These are phyloP conservation scores for Rotaria magnacalcarata DNA, from an alignment of 2,888 invertebrate genomes.

Conservation along the genomic window DNA sequence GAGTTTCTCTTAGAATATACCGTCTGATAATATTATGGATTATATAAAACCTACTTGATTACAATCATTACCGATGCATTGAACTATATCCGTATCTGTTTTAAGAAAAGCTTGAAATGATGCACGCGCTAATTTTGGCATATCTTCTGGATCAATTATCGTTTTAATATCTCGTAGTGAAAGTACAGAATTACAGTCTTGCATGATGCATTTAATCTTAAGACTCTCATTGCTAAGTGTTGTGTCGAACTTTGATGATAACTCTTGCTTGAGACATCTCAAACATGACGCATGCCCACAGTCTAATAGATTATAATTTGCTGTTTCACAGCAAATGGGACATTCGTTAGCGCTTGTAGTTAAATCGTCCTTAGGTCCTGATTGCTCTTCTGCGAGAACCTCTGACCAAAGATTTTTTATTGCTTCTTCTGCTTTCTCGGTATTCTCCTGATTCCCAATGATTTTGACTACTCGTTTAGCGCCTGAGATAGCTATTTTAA, in stretches of 20 bases:
- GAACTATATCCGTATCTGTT: not conserved
- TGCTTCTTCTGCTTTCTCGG: not conserved
- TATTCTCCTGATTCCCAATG: not conserved
- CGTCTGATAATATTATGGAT: too few relatives aligned
- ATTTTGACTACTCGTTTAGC: not conserved
- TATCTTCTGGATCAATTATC: not conserved
- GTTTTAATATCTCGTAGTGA: not conserved
- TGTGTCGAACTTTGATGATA: not conserved
- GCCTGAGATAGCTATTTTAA: not conserved
- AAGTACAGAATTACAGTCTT: not conserved
- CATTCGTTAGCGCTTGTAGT: not conserved
- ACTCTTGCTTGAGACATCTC: not conserved
- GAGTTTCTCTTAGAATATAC: too few relatives aligned
- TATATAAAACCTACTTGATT: not conserved
- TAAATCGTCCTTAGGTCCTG: too few relatives aligned
- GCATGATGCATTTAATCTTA: not conserved
- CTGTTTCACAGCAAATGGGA: not conserved
- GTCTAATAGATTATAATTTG: not conserved
- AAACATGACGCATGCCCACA: not conserved
- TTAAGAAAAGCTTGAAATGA: not conserved
- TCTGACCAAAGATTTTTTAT: not conserved
- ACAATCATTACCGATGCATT: not conserved
- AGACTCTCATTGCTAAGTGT: not conserved
- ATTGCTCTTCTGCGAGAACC: not conserved
- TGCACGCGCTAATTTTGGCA: not conserved